These are phyloP conservation scores for Mesochorus sp. DNA, from an alignment of 2,888 invertebrate genomes.

Conservation along the genomic window DNA sequence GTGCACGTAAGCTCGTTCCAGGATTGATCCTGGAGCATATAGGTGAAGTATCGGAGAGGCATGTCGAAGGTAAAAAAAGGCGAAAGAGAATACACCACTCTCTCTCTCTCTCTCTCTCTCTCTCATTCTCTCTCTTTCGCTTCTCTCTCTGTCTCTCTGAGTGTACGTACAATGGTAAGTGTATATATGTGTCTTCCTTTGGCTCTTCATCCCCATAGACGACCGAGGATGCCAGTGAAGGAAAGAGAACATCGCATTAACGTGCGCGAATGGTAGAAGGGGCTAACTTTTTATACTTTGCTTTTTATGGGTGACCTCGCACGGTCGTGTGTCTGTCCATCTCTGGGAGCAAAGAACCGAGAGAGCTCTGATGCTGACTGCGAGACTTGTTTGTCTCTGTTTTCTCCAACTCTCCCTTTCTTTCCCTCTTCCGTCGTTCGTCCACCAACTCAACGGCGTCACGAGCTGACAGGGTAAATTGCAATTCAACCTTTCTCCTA, in stretches of 20 bases:
- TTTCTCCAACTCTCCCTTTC: constrained; percentile 17
- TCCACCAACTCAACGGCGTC: constrained; percentile 55
- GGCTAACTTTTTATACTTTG: constrained; percentile 46
- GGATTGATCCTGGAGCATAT: constrained; percentile 49
- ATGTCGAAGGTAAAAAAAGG: constrained; percentile 23
- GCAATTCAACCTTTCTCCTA: constrained; percentile 64
- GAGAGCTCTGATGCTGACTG: constrained; percentile 23
- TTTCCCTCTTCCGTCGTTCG: constrained; percentile 41
- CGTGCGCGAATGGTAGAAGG: constrained; percentile 4
- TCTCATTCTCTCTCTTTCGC: constrained; percentile 49
- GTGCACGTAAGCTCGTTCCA: constrained; percentile 71
- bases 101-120: constrained; percentile 4
- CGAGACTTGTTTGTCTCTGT: constrained; percentile 9
- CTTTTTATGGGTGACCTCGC: constrained; percentile 49
- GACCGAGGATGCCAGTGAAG: neutral
- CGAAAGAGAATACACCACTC: constrained; percentile 14
- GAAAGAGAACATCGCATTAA: constrained; percentile 24
- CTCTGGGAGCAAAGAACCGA: constrained; percentile 1
- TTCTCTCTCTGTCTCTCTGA: neutral
- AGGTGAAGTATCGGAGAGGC: constrained; percentile 2
- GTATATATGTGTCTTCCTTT: too few relatives aligned
- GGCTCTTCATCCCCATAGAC: neutral
- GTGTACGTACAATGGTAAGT: too few relatives aligned
- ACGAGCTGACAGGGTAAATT: constrained; percentile 71
- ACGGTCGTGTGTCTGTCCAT: constrained; percentile 50